Percentiles rank a stretch among this genome's conserved stretches.
Conservation (phyloP, 2,888 invertebrate genomes). For the Hypolimnas misippus region DNA sequence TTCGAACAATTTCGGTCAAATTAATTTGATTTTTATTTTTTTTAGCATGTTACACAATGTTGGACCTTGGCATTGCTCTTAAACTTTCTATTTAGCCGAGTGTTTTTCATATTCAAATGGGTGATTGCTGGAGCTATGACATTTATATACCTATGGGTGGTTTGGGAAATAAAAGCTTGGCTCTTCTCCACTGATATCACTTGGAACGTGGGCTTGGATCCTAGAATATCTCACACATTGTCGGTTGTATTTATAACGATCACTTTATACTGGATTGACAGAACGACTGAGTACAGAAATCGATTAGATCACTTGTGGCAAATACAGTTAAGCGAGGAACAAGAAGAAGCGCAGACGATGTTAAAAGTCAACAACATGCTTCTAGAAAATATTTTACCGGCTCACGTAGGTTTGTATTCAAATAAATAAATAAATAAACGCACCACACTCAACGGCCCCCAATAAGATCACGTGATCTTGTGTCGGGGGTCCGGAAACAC, state of each 20-base stretch:
- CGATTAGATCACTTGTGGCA: slow-evolving; percentile 91
- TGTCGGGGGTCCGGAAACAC: too few relatives aligned
- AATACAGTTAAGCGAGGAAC: slow-evolving; percentile 89
- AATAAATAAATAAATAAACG: too few relatives aligned
- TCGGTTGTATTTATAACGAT: slow-evolving; percentile 89
- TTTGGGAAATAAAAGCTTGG: slow-evolving; percentile 85
- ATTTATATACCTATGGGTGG: slow-evolving; percentile 86
- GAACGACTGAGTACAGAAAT: slow-evolving; percentile 95
- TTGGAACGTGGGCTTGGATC: slow-evolving; percentile 87
- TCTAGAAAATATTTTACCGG: slow-evolving; percentile 95
- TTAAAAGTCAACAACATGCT: slow-evolving; percentile 94
- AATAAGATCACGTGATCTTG: too few relatives aligned
- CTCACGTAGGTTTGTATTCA: slow-evolving; percentile 90
- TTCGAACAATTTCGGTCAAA: slow-evolving; percentile 11
- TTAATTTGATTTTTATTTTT: slow-evolving; percentile 42
- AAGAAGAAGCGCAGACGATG: slow-evolving; percentile 93
- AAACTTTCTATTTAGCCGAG: slow-evolving; percentile 92
- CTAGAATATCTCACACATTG: slow-evolving; percentile 89
- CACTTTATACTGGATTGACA: slow-evolving; percentile 92
- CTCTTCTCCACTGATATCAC: slow-evolving; percentile 85
- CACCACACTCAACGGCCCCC: too few relatives aligned
- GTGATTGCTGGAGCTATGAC: slow-evolving; percentile 87
- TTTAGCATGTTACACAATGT: slow-evolving; percentile 91
- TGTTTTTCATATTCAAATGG: slow-evolving; percentile 93
- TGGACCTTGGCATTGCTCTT: slow-evolving; percentile 86